These are phyloP conservation scores for Halocynthia roretzi DNA, from an alignment of 23 tunicate genomes.

Conservation along the genomic window DNA sequence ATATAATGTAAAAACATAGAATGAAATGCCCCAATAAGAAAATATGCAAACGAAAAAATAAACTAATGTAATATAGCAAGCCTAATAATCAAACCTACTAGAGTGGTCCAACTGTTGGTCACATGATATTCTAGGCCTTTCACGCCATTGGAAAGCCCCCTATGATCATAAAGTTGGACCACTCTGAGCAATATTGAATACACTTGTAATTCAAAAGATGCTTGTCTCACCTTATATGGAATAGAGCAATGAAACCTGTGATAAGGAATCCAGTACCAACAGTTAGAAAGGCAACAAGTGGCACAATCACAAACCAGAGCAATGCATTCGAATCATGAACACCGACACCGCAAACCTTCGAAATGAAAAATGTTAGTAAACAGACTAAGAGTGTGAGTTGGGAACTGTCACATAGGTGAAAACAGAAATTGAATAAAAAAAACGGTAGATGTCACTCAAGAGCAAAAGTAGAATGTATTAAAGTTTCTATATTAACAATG, in stretches of 20 bases:
- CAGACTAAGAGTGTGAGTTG: neutral
- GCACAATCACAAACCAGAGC: constrained; percentile 57
- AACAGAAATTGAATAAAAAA: no score
- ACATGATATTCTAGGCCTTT: neutral
- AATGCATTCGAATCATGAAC: constrained; percentile 51
- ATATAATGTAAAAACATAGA: neutral
- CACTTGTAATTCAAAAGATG: neutral
- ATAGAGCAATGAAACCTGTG: constrained; percentile 77
- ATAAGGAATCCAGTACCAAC: constrained; percentile 74
- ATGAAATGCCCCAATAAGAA: neutral
- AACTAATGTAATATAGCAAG: no score
- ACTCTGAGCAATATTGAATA: neutral
- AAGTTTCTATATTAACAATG: no score
- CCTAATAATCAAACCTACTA: no score
- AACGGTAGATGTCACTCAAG: no score
- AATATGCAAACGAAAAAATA: no score
- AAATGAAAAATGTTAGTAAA: neutral
- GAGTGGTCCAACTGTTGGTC: no score
- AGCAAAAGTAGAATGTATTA: no score
- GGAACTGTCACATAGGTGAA: neutral
- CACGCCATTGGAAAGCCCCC: neutral
- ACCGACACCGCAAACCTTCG: constrained; percentile 78
- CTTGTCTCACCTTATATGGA: constrained; percentile 52
- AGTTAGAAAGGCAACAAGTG: constrained; percentile 36
- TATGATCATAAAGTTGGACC: neutral